Evolutionary conservation across 2,888 invertebrate species (phyloP), one percentile per base, ranked within the genome.

Genomic region (Exephanes ischioxanthus): DNA sequence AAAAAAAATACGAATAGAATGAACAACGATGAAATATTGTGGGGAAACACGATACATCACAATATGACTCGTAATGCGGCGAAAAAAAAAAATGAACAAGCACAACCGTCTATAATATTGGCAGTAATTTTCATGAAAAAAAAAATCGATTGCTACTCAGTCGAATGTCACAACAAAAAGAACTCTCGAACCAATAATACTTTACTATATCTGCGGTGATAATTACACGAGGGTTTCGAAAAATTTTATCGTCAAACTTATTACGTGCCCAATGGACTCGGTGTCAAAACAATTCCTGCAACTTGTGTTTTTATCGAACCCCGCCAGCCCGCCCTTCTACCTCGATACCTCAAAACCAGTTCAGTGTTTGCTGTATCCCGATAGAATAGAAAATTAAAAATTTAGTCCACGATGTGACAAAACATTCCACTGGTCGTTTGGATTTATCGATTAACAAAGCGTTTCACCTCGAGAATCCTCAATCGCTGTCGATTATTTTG

Each of bases 291-390:
- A 87, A 87, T 80, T 89, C 90, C 91, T 90, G 90, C 89, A 90
- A 91, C 88, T 89, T 87, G 88, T 89, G 86, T 91, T 87, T 53
- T 90, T 86, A 89, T 89, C 88, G 86, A 90, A 91, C 88, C 90
- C 89, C 16, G 41, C 41, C 41, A 41, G 41, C 41, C 41, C 41
- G 41, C 45, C 86, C 89, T 88, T 45, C 84, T 88, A 89, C 89
- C 88, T 83, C 67, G 61, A 89, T 84, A 91, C 89, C 91, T 89
- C 85, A 85, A 88, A 90, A 91, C 91, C 91, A 92, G 90, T 89
- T 92, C 90, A 92, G 87, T 93, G 92, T 93, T 93, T 91, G 92
- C 90, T 93, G 93, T 93, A 86, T 91, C 92, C 92, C 90, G 91
- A 93, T 93, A 93, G 92, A 91, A 91, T 93, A 93, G 93, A 90